Percentiles rank a stretch among this genome's conserved stretches.
phyloP scores from a whole-genome alignment of 2,888 invertebrate genomes.

The Harpalus rubripes region DNA sequence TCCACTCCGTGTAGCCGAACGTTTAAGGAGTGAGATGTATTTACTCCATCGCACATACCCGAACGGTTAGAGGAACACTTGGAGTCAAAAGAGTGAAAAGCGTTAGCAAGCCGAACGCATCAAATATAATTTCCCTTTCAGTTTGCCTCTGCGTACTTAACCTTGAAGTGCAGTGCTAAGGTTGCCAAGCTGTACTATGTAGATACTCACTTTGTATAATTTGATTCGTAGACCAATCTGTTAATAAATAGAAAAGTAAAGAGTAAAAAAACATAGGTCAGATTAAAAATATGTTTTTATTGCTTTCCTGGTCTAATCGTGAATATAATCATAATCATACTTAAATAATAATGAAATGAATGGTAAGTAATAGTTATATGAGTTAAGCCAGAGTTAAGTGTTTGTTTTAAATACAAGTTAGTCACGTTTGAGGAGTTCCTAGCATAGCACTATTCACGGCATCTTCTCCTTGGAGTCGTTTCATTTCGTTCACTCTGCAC shows the following conservation, averaged over 20 bases:
- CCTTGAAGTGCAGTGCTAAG: too few relatives aligned
- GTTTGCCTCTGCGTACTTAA: too few relatives aligned
- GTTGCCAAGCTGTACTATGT: too few relatives aligned
- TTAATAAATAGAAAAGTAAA: constrained; percentile 29
- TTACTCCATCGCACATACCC: too few relatives aligned
- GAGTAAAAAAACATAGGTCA: constrained; percentile 66
- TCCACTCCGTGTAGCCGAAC: too few relatives aligned
- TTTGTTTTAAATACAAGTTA: constrained; percentile 61
- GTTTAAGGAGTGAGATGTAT: too few relatives aligned
- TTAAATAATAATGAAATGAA: constrained; percentile 66
- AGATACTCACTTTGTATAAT: too few relatives aligned
- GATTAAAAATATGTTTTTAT: constrained; percentile 77
- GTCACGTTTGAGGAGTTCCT: constrained; percentile 57
- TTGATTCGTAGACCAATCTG: not conserved
- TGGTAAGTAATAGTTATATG: constrained; percentile 68
- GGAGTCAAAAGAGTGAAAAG: too few relatives aligned
- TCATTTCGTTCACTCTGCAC: constrained; percentile 13
- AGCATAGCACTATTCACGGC: constrained; percentile 34
- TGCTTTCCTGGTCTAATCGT: constrained; percentile 76
- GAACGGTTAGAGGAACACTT: too few relatives aligned
- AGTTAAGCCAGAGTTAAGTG: constrained; percentile 64
- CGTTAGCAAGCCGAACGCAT: too few relatives aligned
- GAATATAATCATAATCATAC: constrained; percentile 71
- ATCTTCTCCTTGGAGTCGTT: constrained; percentile 29
- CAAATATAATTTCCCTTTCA: too few relatives aligned